Conservation (phyloP, 92 coral and sea anemone genomes). For the Epizoanthus fatuus region DNA sequence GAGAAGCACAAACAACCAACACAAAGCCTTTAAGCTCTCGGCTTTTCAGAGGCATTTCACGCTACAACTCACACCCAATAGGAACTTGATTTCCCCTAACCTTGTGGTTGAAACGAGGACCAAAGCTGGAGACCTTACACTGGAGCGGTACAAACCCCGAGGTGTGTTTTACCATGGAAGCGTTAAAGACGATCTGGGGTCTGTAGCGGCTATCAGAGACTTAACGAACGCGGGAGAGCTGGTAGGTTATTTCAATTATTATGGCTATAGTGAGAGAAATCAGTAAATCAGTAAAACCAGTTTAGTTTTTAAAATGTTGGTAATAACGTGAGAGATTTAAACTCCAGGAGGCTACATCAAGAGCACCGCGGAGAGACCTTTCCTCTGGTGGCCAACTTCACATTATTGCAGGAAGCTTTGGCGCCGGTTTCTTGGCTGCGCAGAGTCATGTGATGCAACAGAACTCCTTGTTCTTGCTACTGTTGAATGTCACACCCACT, state of each 20-base stretch:
- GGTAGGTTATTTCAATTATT: not conserved
- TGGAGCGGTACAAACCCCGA: conserved; percentile 29
- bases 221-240: conserved; percentile 9
- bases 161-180: conserved; percentile 35
- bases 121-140: conserved; percentile 5
- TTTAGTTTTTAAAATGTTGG: too few relatives aligned
- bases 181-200: conserved; percentile 13
- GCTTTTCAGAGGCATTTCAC: conserved; percentile 22
- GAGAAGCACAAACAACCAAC: not conserved
- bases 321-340: too few relatives aligned
- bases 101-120: conserved; percentile 25
- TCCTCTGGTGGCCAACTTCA: too few relatives aligned
- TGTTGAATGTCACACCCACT: too few relatives aligned
- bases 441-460: too few relatives aligned
- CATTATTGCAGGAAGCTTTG: too few relatives aligned
- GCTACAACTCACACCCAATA: conserved; percentile 2
- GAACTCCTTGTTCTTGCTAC: too few relatives aligned
- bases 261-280: too few relatives aligned
- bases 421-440: too few relatives aligned
- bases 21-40: conserved; percentile 9
- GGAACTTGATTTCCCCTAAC: conserved; percentile 11
- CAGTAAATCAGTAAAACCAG: too few relatives aligned
- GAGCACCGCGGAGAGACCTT: too few relatives aligned
- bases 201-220: conserved; percentile 27
- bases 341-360: too few relatives aligned